Evolutionary conservation across 2,113 vertebrate genomes (phyloP), one percentile per base, ranked within the genome.

Genomic region (Eolophus roseicapilla): DNA sequence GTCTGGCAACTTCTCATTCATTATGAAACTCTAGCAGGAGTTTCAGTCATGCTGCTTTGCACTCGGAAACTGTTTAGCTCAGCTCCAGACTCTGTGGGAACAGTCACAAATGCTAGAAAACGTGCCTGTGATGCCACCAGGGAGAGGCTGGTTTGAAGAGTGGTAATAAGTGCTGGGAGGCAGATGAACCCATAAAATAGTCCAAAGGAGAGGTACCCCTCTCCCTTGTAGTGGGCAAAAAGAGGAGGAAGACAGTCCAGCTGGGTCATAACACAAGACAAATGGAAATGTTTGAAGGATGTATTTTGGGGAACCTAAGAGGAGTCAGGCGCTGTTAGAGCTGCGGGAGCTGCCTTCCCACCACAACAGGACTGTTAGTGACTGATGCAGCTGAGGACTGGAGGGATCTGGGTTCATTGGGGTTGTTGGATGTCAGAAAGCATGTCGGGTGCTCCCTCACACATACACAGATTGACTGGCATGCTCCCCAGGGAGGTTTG

Each of bases 21-120:
- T 90, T 46, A 88, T 71, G 79, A 50, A 83, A 90, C 17, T 49
- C 63, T 65, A 93, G 63, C 71, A 93, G 85, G 67, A 78, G 44
- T 88, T 93, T 85, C 62, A 68, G 65, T 91, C 60, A 50, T 88
- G 85, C 79, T 80, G 64, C 60, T 94, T 80, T 86, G 76, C 79
- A 64, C 75, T 90, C 90, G 88, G 92, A 78, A 86, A 63, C 41
- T 23, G 68, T 86, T 94, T 95, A 63, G 46, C 50, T 91, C 70
- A 29, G 39, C 33, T 88, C 0, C 0, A 95, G 75, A 76, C 53
- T 57, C 29, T 63, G 71, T 71, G 50, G 55, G 33, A 68, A 63
- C 43, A 68, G 71, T 33, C 71, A 74, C 44, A 82, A 80, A 64
- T 49, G 63, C 62, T 53, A 86, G 50, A 59, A 81, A 90, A 81